Percentiles rank a stretch among this genome's conserved stretches.
These are phyloP conservation scores for Xestia sexstrigata DNA, from an alignment of 2,888 invertebrate species.

Conservation along the genomic window DNA sequence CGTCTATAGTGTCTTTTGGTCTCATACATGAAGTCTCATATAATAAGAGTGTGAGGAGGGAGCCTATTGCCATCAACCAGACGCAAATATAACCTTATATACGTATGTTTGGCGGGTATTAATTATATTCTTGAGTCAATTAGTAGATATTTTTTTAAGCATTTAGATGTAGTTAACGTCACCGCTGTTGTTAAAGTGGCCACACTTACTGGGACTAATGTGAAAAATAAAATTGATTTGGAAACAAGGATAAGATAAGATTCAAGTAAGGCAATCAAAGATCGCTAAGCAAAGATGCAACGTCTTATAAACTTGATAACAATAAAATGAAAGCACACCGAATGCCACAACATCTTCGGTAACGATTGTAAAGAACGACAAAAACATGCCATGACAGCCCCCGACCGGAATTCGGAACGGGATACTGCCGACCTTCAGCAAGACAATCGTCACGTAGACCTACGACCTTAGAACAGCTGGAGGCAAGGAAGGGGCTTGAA, in stretches of 20 bases:
- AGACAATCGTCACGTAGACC: constrained; percentile 44
- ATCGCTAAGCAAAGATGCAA: not conserved
- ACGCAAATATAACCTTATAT: not conserved
- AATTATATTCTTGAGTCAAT: not conserved
- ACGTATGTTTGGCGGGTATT: not conserved
- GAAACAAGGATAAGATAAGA: not conserved
- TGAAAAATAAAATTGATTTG: not conserved
- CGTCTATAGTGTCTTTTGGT: not conserved
- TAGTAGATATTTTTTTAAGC: not conserved
- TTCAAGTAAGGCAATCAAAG: not conserved
- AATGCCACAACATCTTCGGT: constrained; percentile 1
- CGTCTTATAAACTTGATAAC: not conserved
- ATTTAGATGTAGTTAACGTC: not conserved
- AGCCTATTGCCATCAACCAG: not conserved
- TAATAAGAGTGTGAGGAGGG: too few relatives aligned
- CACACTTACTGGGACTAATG: not conserved
- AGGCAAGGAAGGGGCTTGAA: constrained; percentile 25
- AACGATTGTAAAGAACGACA: not conserved
- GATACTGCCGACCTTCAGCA: constrained; percentile 34
- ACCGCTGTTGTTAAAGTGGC: not conserved
- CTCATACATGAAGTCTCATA: not conserved
- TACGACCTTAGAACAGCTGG: constrained; percentile 40
- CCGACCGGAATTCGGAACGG: constrained; percentile 15
- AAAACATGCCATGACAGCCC: constrained; percentile 17
- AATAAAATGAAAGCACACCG: not conserved